Evolutionary conservation across 2,797 vertebrate species (phyloP), one percentile per base, ranked within the genome.

Genomic region (Adelosebastes latens): DNA sequence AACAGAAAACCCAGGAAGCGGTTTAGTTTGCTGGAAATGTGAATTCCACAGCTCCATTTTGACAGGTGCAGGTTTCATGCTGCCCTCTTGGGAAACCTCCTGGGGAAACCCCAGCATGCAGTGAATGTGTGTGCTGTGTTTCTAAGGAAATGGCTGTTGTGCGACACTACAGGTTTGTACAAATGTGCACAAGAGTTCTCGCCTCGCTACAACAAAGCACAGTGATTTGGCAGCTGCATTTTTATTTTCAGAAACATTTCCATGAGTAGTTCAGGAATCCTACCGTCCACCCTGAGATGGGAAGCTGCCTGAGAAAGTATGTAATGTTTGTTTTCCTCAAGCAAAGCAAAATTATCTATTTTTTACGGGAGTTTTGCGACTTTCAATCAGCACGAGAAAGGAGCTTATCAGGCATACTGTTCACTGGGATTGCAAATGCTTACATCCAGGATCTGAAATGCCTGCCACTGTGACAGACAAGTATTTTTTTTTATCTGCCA

Each of bases 201-300:
- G 25, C 25, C 34, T 72, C 27, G 24, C n/a, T 20, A 12, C 11
- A 70, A 67, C 72, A 84, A 87, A 80, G 83, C 66, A n/a, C 16
- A 55, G 75, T 11, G 68, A 79, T 79, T 46, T 62, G 42, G 39
- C 71, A 67, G 75, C 66, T 31, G 60, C 36, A 1, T 14, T 36
- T 75, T 39, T 59, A 27, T 46, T 59, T 32, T 31, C n/a, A 56
- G 20, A 80, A 70, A 79, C 72, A 59, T 73, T 87, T 90, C 83
- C 80, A 39, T 11, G 3, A 59, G 63, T 59, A 32, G 68, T 46
- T 77, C 49, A 70, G 77, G 75, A 79, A 76, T 55, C 53, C 61
- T 72, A 53, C 72, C 16, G 22, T 63, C 62, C 24, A 27, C 36
- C 49, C 66, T 12, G 63, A 58, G 53, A 16, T 42, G 76, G 63